A percentile compares a stretch with the other conserved stretches of the same genome.
Conservation (phyloP, 2,888 invertebrate species). For the Dorcus hopei region DNA sequence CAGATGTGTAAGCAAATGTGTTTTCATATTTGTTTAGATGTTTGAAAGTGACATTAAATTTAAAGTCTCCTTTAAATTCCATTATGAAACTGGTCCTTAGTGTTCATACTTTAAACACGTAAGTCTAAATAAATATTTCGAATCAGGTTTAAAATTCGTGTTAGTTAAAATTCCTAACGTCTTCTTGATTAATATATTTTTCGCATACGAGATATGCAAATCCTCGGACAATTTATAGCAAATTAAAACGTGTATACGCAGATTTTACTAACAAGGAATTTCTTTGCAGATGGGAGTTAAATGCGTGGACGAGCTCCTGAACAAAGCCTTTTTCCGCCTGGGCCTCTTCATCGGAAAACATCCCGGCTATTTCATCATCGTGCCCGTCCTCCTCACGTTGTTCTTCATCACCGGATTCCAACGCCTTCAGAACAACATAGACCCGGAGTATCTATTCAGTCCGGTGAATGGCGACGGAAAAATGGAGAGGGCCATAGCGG, state of each 20-base stretch:
- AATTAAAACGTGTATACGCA: no score
- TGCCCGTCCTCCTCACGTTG: constrained; percentile 77
- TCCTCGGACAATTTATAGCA: no score
- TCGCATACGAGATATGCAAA: background rate
- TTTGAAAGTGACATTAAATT: no score
- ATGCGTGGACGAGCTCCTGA: constrained; percentile 76
- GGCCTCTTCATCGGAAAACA: constrained; percentile 75
- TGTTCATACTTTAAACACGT: no score
- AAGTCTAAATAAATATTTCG: no score
- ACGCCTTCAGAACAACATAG: constrained; percentile 82
- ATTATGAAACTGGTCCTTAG: no score
- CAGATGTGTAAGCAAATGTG: no score
- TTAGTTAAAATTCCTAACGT: background rate
- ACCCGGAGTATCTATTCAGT: constrained; percentile 90
- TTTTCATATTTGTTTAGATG: no score
- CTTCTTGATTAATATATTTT: background rate
- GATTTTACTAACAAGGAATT: constrained; percentile 7
- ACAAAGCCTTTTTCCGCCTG: constrained; percentile 76
- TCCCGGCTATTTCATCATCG: constrained; percentile 85
- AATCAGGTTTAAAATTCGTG: background rate
- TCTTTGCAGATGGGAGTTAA: constrained; percentile 69
- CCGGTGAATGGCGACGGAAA: constrained; percentile 85
- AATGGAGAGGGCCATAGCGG: constrained; percentile 75
- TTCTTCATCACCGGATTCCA: constrained; percentile 87
- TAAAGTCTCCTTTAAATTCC: no score